phyloP scores from a whole-genome alignment of 1,140 invertebrate species.

The Zaprionus nigranus region DNA sequence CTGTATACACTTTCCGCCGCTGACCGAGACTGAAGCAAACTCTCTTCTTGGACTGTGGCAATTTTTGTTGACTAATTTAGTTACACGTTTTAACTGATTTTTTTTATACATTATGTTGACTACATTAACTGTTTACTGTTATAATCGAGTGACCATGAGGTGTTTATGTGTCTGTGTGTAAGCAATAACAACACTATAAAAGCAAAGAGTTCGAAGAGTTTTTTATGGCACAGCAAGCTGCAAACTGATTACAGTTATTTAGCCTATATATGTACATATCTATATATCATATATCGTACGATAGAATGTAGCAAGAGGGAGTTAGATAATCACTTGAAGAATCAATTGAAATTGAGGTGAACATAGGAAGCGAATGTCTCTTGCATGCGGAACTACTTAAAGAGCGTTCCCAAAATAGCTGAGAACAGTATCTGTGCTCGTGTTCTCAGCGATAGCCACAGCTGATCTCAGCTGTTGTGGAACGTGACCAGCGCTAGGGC shows the following conservation, averaged over 20 bases:
- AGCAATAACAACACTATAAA: constrained; percentile 12
- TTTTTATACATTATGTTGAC: constrained; percentile 29
- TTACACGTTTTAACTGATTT: constrained; percentile 20
- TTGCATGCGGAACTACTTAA: neutral
- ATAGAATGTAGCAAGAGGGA: neutral
- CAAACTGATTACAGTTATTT: neutral
- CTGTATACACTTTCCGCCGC: neutral
- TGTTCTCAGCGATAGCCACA: neutral
- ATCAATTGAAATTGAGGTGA: constrained; percentile 5
- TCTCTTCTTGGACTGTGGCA: constrained; percentile 36
- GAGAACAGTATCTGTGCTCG: neutral
- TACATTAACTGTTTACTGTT: constrained; percentile 78
- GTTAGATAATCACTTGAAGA: constrained; percentile 1
- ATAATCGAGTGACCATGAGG: constrained; percentile 37
- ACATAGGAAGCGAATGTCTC: neutral
- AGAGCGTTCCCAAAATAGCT: neutral
- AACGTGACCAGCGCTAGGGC: neutral
- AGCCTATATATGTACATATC: neutral
- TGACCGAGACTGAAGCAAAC: constrained; percentile 20
- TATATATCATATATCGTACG: neutral
- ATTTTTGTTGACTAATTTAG: constrained; percentile 50
- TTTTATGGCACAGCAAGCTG: too few species aligned
- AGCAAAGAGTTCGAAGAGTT: constrained; percentile 15
- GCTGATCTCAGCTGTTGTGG: constrained; percentile 1
- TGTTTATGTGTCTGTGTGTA: constrained; percentile 11